Evolutionary conservation across 2,113 vertebrate genomes (phyloP), one percentile per base, ranked within the genome.

Genomic region (Vidua chalybeata): DNA sequence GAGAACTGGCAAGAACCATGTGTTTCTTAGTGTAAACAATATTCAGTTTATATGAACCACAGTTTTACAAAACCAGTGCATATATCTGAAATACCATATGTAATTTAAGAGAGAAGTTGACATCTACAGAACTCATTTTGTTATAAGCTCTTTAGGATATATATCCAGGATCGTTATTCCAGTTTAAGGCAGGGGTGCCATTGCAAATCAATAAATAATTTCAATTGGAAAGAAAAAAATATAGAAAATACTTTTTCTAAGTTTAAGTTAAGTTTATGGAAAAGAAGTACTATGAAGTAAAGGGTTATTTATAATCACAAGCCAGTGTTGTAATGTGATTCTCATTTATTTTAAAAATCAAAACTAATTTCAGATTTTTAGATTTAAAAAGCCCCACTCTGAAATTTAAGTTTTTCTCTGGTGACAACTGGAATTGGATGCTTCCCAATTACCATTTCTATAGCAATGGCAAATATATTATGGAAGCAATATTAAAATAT

Each of bases 351-450:
- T 90, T 46, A 62, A 88, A 80, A 26, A 20, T 23, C 30, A 27
- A 85, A 80, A 61, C 4, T 73, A 15, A 37, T 76, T 90, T 69
- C 19, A 41, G 13, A 7, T 9, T 68, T 90, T 77, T 63, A 68
- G 10, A 41, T 55, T 33, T 59, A 81, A 41, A 5, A 20, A 1
- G 10, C 0, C 1, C 4, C 6, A 52, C 27, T 37, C 20, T 68
- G 27, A 79, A 68, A 78, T 66, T 10, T n/a, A 72, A 58, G 4
- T 41, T 96, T 79, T 71, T 71, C 13, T 12, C 23, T 39, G 4
- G 4, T 69, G 22, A 26, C 37, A 75, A 3, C 9, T 64, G n/a
- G 4, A 21, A 78, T 56, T 86, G 43, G 13, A 39, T 67, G 7
- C 74, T 81, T 78, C 33, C 27, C 16, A 62, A n/a, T 62, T 52